Evolutionary conservation across 2,113 vertebrate genomes (phyloP).

Genomic region (Larimichthys polyactis): DNA sequence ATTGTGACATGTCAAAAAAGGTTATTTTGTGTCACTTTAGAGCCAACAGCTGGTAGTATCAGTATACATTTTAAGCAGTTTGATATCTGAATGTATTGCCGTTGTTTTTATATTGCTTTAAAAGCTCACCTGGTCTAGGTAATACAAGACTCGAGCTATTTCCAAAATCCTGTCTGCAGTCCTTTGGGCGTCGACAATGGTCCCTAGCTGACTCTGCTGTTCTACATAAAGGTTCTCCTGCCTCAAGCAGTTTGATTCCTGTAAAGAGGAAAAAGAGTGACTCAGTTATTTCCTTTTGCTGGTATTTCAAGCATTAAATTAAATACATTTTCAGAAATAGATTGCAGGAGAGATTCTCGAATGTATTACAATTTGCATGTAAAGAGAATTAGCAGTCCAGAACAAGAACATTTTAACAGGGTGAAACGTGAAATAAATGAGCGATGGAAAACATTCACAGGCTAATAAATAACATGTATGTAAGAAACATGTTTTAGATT

Average conservation of each 20-base stretch:
- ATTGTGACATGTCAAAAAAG: neutral
- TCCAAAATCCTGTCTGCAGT: slow-evolving; percentile 88
- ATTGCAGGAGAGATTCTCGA: neutral
- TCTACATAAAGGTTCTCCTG: slow-evolving; percentile 87
- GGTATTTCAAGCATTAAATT: slow-evolving; percentile 3
- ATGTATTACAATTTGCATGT: neutral
- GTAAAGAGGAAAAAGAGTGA: slow-evolving; percentile 40
- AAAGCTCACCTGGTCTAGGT: slow-evolving; percentile 92
- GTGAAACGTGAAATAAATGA: neutral
- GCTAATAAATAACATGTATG: neutral
- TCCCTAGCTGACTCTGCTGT: slow-evolving; percentile 79
- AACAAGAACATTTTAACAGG: neutral
- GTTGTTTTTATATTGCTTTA: neutral
- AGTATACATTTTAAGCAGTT: neutral
- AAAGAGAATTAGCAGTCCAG: slow-evolving; percentile 10
- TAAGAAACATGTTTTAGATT: neutral
- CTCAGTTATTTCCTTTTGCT: neutral
- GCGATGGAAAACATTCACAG: neutral
- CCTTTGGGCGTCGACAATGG: slow-evolving; percentile 82
- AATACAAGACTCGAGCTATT: slow-evolving; percentile 91
- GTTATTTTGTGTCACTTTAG: neutral
- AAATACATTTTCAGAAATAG: neutral
- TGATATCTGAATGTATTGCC: neutral
- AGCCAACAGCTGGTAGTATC: neutral
- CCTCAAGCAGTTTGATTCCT: slow-evolving; percentile 85